Conservation (phyloP, 2,797 vertebrate species). For the Muscicapa comitata region DNA sequence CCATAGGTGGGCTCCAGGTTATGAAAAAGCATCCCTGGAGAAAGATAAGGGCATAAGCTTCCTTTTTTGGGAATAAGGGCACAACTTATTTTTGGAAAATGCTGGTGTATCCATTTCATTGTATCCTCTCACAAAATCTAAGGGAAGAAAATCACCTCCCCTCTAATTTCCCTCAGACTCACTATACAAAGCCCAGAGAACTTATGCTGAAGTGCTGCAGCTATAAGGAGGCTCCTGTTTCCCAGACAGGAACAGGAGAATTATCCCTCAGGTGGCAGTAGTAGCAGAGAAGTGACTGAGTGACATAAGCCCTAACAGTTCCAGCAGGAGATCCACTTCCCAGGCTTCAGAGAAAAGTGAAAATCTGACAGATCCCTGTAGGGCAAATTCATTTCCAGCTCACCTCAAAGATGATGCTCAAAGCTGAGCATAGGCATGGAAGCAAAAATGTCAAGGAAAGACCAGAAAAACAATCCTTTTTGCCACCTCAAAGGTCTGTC, state of each 20-base stretch:
- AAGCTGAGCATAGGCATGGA: background rate
- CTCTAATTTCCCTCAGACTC: background rate
- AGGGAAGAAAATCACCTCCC: background rate
- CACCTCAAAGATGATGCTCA: background rate
- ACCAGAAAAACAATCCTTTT: background rate
- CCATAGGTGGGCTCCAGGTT: background rate
- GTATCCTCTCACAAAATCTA: background rate
- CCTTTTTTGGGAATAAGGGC: background rate
- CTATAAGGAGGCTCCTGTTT: background rate
- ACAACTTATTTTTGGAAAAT: background rate
- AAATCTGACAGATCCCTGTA: background rate
- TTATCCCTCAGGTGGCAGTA: background rate
- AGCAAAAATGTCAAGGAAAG: background rate
- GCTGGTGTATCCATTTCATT: accelerated
- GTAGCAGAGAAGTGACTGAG: background rate
- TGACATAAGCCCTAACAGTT: background rate
- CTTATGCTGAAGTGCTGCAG: background rate
- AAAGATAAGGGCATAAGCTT: background rate
- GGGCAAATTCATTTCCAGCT: background rate
- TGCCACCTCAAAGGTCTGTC: background rate
- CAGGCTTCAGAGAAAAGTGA: background rate
- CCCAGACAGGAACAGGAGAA: background rate
- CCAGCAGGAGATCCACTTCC: background rate
- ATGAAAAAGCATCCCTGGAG: background rate
- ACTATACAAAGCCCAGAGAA: background rate